Evolutionary conservation across 2,113 vertebrate species (phyloP).

Genomic region (Pycnonotus jocosus): DNA sequence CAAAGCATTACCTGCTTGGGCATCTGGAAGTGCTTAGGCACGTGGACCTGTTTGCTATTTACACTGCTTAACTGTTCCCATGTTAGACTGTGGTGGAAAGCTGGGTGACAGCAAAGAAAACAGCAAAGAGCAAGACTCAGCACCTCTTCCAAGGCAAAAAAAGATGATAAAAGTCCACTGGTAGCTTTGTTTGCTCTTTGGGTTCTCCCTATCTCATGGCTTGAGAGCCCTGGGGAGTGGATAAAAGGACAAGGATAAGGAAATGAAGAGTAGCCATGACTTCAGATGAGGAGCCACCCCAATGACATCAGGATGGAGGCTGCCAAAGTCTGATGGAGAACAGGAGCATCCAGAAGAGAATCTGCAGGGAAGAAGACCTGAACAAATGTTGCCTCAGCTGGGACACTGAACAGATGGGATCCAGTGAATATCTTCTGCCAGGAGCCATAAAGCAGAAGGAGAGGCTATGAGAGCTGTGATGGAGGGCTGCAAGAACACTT

Average conservation of each 20-base stretch:
- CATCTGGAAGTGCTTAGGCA: constrained; percentile 69
- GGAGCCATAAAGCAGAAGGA: background rate
- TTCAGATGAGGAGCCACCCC: background rate
- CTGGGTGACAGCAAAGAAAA: background rate
- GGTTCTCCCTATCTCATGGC: background rate
- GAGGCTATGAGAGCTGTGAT: background rate
- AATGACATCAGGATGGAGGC: background rate
- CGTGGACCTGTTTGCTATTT: constrained; percentile 41
- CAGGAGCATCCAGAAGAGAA: background rate
- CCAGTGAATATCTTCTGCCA: background rate
- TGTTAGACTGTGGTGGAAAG: background rate
- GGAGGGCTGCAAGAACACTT: background rate
- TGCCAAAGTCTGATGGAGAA: background rate
- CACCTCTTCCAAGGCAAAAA: background rate
- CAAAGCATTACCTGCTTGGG: constrained; percentile 56
- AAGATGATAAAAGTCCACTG: background rate
- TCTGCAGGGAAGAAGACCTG: background rate
- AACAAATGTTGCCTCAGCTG: background rate
- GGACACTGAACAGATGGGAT: background rate
- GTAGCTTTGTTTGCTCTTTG: background rate
- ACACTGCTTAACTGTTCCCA: background rate
- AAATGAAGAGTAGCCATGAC: background rate
- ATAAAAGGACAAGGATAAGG: background rate
- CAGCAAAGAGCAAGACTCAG: background rate
- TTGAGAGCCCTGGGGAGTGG: background rate